Conservation (phyloP, 2,888 invertebrate genomes). For the Trachelus iudaicus region DNA sequence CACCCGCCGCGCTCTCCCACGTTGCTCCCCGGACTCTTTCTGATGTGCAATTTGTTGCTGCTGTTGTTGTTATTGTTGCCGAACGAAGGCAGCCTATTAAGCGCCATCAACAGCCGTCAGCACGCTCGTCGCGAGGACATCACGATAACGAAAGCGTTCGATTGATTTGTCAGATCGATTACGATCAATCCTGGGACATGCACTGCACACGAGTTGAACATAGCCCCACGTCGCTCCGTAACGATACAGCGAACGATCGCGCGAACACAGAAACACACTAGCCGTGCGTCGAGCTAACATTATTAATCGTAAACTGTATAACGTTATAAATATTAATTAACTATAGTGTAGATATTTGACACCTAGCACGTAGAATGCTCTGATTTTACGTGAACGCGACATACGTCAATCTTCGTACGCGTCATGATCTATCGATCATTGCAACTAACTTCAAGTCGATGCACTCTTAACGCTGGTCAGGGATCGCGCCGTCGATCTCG, state of each 20-base stretch:
- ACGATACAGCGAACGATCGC: not conserved
- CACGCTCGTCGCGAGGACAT: slow-evolving; percentile 13
- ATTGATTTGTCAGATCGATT: not conserved
- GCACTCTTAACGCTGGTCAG: not conserved
- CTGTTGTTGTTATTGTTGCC: slow-evolving; percentile 36
- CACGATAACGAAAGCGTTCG: not conserved
- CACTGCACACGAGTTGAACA: not conserved
- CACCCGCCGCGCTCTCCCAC: slow-evolving; percentile 19
- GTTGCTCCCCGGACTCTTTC: slow-evolving; percentile 26
- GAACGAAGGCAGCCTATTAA: slow-evolving; percentile 31
- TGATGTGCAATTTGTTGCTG: slow-evolving; percentile 34
- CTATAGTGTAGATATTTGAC: slow-evolving; percentile 16
- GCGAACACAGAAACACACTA: not conserved
- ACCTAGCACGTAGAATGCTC: slow-evolving; percentile 34
- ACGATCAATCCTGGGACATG: not conserved
- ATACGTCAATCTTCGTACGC: not conserved
- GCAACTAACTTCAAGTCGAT: not conserved
- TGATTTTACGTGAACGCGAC: slow-evolving; percentile 21
- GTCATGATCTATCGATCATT: not conserved
- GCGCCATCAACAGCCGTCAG: slow-evolving; percentile 33
- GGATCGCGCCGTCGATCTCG: not conserved
- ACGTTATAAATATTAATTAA: slow-evolving; percentile 17
- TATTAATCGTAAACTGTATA: slow-evolving; percentile 15
- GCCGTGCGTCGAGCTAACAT: slow-evolving; percentile 15
- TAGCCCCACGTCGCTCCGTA: not conserved